phyloP scores from a whole-genome alignment of 2,113 vertebrate genomes.

The Raja brachyura region DNA sequence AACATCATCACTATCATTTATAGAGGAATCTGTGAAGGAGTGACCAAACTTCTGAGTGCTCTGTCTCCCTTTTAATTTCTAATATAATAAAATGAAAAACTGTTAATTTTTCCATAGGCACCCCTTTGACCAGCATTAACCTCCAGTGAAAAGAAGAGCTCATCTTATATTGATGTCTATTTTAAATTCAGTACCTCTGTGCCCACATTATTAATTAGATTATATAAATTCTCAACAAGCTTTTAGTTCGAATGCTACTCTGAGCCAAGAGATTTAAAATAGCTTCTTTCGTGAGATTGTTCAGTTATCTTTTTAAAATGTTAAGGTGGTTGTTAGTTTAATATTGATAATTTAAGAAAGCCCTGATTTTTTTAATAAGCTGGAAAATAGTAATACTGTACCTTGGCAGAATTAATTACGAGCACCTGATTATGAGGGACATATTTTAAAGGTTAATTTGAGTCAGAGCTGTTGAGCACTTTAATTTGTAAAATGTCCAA shows the following conservation, averaged over 20 bases:
- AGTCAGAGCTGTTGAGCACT: not conserved
- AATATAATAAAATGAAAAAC: not conserved
- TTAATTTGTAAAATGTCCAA: not conserved
- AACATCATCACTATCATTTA: not conserved
- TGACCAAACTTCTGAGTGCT: not conserved
- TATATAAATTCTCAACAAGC: not conserved
- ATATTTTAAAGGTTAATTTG: slow-evolving; percentile 3
- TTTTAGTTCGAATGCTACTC: not conserved
- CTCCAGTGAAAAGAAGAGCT: not conserved
- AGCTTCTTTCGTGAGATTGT: not conserved
- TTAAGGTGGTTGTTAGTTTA: not conserved
- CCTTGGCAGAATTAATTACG: not conserved
- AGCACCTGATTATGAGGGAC: not conserved
- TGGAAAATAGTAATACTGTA: not conserved
- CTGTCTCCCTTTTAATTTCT: not conserved
- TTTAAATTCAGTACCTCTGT: not conserved
- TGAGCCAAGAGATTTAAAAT: not conserved
- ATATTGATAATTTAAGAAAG: not conserved
- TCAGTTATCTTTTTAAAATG: not conserved
- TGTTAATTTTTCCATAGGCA: not conserved
- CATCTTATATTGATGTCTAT: not conserved
- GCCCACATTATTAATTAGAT: not conserved
- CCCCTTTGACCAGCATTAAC: not conserved
- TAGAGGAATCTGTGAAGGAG: not conserved
- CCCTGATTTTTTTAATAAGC: not conserved